Base-by-base conservation (phyloP, 2,113 vertebrate genomes). In the Microcebus tavaratra region DNA sequence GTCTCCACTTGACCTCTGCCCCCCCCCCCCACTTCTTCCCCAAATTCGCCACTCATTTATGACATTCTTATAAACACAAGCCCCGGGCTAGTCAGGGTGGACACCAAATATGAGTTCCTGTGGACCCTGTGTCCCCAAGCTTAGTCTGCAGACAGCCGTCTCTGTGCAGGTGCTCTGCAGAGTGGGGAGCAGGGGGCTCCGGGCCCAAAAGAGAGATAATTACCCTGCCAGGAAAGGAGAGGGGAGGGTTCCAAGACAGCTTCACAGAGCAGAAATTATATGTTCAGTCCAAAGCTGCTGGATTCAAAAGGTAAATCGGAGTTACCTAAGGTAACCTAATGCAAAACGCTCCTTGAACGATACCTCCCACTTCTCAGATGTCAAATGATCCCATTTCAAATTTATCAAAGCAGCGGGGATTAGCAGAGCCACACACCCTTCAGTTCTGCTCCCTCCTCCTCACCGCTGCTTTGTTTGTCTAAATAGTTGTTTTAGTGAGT, bases 401-500 rank as follows among this genome's bases (percentile, higher is more conserved):
- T 97, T 98, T 98, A 98, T 98, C 98, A 98, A 98, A 98, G 98
- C 98, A 95, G 96, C 29, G 12, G 95, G 98, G 98, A 98, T 98
- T 98, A 98, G 97, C 2, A 75, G 90, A 98, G 98, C 97, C 95
- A 88, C 86, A 94, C 96, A 97, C 97, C 97, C 98, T 98, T 95
- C 98, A 93, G 91, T 68, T 90, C 97, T 92, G 98, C 97, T 97
- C 98, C 98, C 98, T 97, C 96, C 95, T 98, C 98, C 98, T 98
- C 97, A 94, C 96, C 25, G 48, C 96, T 97, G 97, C 96, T 98
- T 98, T 98, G 98, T 98, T 98, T 98, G 98, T 98, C 98, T 98
- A 98, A 99, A 98, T 98, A 98, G 98, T 98, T 99, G 98, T 99
- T 99, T 99, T 98, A 98, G 98, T 98, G 98, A 98, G 98, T 88